Conservation (phyloP, 2,797 vertebrate species). For the Clamator glandarius region DNA sequence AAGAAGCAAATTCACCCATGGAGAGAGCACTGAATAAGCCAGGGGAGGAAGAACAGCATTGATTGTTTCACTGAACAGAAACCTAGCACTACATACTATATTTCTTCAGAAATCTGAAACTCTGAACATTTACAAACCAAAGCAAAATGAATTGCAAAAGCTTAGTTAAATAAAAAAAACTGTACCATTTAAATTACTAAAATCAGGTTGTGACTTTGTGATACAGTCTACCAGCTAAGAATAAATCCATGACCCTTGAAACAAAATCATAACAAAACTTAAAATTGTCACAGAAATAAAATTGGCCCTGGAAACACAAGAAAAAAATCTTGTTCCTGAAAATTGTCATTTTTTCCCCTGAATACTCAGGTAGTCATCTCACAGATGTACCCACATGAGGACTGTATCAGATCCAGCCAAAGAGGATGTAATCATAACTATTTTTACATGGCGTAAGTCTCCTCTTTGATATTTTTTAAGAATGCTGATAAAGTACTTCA, state of each 20-base stretch:
- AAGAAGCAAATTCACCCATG: not conserved
- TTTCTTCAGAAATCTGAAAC: not conserved
- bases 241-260: not conserved
- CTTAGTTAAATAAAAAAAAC: not conserved
- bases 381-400: not conserved
- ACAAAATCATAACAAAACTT: not conserved
- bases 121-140: not conserved
- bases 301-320: not conserved
- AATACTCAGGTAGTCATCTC: not conserved
- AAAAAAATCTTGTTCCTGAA: not conserved
- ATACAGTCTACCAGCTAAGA: not conserved
- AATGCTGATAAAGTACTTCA: conserved; percentile 19
- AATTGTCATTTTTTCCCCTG: not conserved
- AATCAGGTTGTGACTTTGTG: not conserved
- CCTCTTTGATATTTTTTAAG: conserved; percentile 22
- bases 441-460: not conserved
- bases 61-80: not conserved
- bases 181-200: not conserved
- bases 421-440: not conserved
- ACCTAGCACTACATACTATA: not conserved
- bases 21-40: not conserved
- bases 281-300: not conserved
- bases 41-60: not conserved
- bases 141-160: not conserved
- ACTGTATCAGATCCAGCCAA: not conserved